These are phyloP conservation scores for Mellivora capensis DNA, from an alignment of 2,113 vertebrate species.

Conservation along the genomic window DNA sequence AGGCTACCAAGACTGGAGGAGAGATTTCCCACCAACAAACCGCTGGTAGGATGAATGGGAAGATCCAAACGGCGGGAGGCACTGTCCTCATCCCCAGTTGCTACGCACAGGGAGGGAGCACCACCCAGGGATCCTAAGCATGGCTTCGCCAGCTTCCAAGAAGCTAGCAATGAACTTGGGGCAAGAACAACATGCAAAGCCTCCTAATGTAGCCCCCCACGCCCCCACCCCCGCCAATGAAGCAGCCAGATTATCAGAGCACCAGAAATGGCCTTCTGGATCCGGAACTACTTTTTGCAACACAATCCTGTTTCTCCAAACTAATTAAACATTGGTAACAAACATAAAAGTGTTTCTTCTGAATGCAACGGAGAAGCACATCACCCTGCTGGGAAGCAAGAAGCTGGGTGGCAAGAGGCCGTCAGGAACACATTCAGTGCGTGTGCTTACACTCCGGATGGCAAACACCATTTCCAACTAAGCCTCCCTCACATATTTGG, in stretches of 20 bases:
- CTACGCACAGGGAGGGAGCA: neutral
- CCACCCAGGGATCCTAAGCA: neutral
- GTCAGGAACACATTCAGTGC: conserved; percentile 40
- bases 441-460: neutral
- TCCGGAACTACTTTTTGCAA: conserved; percentile 64
- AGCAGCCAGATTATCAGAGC: neutral
- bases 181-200: conserved; percentile 15
- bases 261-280: conserved; percentile 1
- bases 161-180: neutral
- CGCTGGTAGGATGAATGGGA: neutral
- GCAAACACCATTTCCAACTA: conserved; percentile 66
- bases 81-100: neutral
- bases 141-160: neutral
- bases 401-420: conserved; percentile 17
- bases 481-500: conserved; percentile 16
- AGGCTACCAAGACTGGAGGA: neutral
- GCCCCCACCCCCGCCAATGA: neutral
- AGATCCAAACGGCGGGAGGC: neutral
- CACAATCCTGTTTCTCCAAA: conserved; percentile 55
- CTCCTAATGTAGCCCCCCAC: neutral
- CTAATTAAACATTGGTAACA: conserved; percentile 78
- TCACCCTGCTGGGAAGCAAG: conserved; percentile 60
- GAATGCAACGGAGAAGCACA: conserved; percentile 58
- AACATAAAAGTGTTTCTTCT: conserved; percentile 69
- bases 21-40: neutral